Base-by-base conservation (phyloP, 2,888 invertebrate genomes). In the Cataglyphis albicans region DNA sequence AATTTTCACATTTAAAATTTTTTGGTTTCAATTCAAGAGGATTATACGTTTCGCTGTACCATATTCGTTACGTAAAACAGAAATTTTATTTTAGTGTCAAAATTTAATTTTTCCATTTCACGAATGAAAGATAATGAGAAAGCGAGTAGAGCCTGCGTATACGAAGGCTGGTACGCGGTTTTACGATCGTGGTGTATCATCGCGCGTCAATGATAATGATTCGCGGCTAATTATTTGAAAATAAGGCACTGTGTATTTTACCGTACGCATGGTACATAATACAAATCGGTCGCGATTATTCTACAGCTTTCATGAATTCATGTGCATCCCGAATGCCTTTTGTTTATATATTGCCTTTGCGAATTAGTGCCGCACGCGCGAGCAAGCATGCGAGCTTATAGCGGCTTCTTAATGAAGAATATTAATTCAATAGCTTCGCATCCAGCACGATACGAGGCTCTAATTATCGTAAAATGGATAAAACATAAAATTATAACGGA, bases 401-500 rank as follows among this genome's bases (percentile, higher is more conserved):
- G 61, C 52, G 63, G 57, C 32, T 64, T 72, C 55, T 61, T 57
- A 29, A 76, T 75, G 84, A 72, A 74, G 63, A 35, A 59, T 75
- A 67, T 84, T 83, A 86, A 84, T 86, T 86, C 74, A 82, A 82
- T 68, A 59, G 48, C 65, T 41, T 72, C 52, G 72, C 41, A 5
- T 70, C 48, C 70, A 29, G 48, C 29, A 29, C 41, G n/a, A 12
- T 52, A 32, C 21, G 21, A 48, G 59, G 41, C 68, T 48, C 75
- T 83, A 87, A 87, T 87, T 87, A 86, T 44, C 32, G 44, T 59
- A 44, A 78, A 73, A 48, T 35, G 72, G 52, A 15, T 64, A 74
- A 72, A 32, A 59, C 73, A 41, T 44, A 68, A 72, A 18, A 35
- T 12, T 48, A 5, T 75, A 57, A 70, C 15, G 57, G 78, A 72